Percentiles rank a stretch among this genome's conserved stretches.
phyloP scores from a whole-genome alignment of 2,797 vertebrate species.

The Gymnothorax reevesii region DNA sequence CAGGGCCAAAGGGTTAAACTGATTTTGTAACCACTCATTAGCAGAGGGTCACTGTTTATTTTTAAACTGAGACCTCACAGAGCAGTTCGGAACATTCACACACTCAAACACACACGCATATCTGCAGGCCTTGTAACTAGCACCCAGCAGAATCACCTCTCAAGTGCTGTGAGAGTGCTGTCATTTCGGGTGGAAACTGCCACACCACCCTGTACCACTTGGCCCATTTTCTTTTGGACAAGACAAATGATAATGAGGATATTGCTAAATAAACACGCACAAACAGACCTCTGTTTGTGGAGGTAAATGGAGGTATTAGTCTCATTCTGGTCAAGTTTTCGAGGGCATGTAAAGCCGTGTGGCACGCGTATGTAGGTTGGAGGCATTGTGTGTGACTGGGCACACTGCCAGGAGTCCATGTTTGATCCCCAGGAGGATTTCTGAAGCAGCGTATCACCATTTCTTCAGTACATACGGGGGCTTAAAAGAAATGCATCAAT shows the following conservation, averaged over 20 bases:
- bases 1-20: background rate
- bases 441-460: no score
- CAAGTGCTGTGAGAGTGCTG: slow-evolving; percentile 21
- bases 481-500: no score
- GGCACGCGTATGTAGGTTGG: no score
- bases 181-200: slow-evolving; percentile 8
- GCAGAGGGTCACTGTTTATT: background rate
- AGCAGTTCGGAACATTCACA: no score
- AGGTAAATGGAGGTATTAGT: no score
- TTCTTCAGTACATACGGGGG: no score
- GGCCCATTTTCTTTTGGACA: slow-evolving; percentile 54
- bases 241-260: slow-evolving; percentile 41
- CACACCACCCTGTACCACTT: slow-evolving; percentile 30
- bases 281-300: slow-evolving; percentile 43
- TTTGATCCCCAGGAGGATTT: no score
- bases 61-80: slow-evolving; percentile 28
- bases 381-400: no score
- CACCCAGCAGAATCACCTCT: slow-evolving; percentile 22
- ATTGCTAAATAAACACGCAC: slow-evolving; percentile 33
- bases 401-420: no score
- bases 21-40: background rate
- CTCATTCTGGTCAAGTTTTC: no score
- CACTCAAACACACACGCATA: no score
- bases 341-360: no score
- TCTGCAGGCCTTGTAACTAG: background rate